Evolutionary conservation across 1,140 invertebrate species (phyloP).

Genomic region (Paramacrobiotus metropolitanus): DNA sequence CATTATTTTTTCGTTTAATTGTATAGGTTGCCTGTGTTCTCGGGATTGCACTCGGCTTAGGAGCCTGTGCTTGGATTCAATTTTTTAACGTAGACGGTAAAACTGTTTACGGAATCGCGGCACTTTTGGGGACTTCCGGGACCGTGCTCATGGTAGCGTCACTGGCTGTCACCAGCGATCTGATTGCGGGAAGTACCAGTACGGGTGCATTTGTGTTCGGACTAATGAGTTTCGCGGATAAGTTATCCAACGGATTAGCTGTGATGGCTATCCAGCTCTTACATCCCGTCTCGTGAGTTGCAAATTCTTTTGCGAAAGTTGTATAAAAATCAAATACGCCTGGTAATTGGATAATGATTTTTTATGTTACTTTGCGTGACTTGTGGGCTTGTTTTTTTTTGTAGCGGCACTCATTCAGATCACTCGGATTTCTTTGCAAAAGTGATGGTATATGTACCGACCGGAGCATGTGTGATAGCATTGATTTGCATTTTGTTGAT

Average conservation of each 20-base stretch:
- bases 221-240: conserved; percentile 85
- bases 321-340: too few species aligned
- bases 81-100: conserved; percentile 32
- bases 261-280: conserved; percentile 52
- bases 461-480: not conserved
- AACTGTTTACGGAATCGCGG: conserved; percentile 37
- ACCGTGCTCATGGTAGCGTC: conserved; percentile 68
- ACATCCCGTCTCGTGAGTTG: conserved; percentile 17
- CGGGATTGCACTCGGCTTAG: conserved; percentile 36
- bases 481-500: not conserved
- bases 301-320: not conserved
- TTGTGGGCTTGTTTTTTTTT: not conserved
- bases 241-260: conserved; percentile 58
- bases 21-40: conserved; percentile 37
- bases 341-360: too few species aligned
- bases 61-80: conserved; percentile 42
- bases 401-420: not conserved
- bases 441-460: not conserved
- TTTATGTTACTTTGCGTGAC: too few species aligned
- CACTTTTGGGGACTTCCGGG: conserved; percentile 51
- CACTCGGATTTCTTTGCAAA: not conserved
- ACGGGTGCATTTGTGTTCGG: conserved; percentile 84
- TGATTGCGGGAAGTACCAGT: conserved; percentile 58
- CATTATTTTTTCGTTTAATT: conserved; percentile 9
- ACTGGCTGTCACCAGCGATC: conserved; percentile 60